phyloP scores from a whole-genome alignment of 2,113 vertebrate genomes.

The Labrus mixtus region DNA sequence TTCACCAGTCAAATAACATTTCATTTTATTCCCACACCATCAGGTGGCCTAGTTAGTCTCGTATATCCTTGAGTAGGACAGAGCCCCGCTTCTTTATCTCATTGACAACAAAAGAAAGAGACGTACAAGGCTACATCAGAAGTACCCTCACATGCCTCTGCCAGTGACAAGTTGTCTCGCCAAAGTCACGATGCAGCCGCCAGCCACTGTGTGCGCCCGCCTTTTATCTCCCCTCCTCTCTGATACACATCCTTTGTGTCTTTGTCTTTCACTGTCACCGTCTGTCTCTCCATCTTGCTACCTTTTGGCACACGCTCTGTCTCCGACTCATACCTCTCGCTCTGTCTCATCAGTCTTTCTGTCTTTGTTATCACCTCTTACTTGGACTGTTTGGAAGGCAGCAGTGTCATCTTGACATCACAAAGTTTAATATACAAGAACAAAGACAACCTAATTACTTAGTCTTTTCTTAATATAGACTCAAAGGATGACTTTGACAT shows the following conservation, averaged over 20 bases:
- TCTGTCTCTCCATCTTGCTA: constrained; percentile 37
- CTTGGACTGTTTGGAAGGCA: neutral
- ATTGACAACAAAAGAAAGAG: constrained; percentile 32
- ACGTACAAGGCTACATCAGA: constrained; percentile 38
- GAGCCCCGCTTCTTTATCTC: constrained; percentile 5
- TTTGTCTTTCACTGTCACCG: constrained; percentile 26
- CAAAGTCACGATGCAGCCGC: constrained; percentile 31
- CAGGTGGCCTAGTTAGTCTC: neutral
- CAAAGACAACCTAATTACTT: neutral
- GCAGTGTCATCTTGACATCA: neutral
- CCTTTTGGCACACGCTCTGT: constrained; percentile 23
- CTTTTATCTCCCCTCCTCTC: constrained; percentile 38
- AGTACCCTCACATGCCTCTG: constrained; percentile 33
- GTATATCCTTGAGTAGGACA: neutral
- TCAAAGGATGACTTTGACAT: neutral
- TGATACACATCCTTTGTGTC: constrained; percentile 40
- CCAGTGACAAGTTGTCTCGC: constrained; percentile 54
- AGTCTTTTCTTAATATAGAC: neutral
- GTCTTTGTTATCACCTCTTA: neutral
- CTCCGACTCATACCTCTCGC: constrained; percentile 7
- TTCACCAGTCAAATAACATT: too few relatives aligned
- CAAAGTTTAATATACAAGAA: constrained; percentile 2
- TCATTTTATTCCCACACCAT: neutral
- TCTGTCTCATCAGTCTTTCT: constrained; percentile 16
- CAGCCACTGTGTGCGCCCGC: constrained; percentile 47